phyloP scores from a whole-genome alignment of 35 echinoderm and acorn worm species.

The Heliocidaris erythrogramma region DNA sequence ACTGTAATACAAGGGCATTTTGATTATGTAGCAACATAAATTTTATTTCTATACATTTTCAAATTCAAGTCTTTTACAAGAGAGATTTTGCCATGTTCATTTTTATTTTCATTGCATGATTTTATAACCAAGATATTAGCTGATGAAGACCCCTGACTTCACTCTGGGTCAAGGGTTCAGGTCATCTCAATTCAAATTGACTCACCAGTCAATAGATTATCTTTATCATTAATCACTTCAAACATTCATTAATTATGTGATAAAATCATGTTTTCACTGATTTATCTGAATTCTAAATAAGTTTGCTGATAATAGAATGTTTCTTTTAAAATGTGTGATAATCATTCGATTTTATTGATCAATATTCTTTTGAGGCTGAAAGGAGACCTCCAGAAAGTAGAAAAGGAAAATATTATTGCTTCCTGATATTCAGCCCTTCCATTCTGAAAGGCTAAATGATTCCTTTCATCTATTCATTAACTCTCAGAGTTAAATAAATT shows the following conservation, averaged over 20 bases:
- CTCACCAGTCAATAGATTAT: neutral
- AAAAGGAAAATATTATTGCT: neutral
- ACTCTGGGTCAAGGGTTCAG: neutral
- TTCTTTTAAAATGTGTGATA: neutral
- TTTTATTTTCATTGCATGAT: neutral
- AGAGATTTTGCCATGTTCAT: neutral
- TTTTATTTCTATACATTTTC: no score
- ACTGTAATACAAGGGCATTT: no score
- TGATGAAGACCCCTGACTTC: neutral
- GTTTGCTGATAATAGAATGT: neutral
- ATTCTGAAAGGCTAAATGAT: neutral
- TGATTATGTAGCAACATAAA: no score
- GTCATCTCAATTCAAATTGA: neutral
- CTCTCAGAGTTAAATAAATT: neutral
- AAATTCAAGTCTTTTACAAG: neutral
- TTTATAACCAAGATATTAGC: neutral
- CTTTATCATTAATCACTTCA: neutral
- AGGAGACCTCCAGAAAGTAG: neutral
- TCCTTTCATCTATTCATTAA: conserved; percentile 6
- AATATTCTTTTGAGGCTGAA: neutral
- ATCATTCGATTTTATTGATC: neutral
- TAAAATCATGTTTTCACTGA: neutral
- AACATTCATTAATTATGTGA: neutral
- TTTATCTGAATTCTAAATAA: neutral
- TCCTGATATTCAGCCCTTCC: neutral